phyloP scores from a whole-genome alignment of 2,888 invertebrate species.

The Eupsilia transversa region DNA sequence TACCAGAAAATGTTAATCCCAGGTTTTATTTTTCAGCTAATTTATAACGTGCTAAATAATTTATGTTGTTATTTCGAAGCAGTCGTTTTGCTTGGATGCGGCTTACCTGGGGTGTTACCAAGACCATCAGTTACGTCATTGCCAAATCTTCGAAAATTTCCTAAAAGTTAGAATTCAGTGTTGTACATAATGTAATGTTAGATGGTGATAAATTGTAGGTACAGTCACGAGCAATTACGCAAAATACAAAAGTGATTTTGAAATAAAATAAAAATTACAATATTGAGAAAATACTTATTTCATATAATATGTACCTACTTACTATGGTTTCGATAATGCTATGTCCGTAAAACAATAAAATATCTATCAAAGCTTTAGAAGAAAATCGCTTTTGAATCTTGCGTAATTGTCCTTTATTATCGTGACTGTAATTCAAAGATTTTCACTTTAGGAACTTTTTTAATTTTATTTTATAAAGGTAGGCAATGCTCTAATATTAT shows the following conservation, averaged over 20 bases:
- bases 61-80: constrained; percentile 32
- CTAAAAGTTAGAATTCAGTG: constrained; percentile 30
- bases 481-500: background rate
- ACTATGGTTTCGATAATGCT: background rate
- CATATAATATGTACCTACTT: too few relatives aligned
- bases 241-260: background rate
- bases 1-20: constrained; percentile 16
- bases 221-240: background rate
- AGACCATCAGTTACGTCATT: constrained; percentile 3
- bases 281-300: background rate
- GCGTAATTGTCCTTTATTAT: background rate
- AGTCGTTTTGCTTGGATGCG: constrained; percentile 14
- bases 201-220: background rate
- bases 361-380: background rate
- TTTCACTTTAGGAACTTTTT: background rate
- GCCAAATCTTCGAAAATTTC: constrained; percentile 41
- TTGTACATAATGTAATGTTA: background rate
- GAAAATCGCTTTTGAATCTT: too few relatives aligned
- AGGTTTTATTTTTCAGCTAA: constrained; percentile 33
- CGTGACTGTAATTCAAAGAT: background rate
- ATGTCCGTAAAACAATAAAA: background rate
- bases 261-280: background rate
- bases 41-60: constrained; percentile 18
- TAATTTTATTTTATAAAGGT: background rate
- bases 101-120: constrained; percentile 45